Evolutionary conservation across 1,140 invertebrate genomes (phyloP).

Genomic region (Phortica variegata): DNA sequence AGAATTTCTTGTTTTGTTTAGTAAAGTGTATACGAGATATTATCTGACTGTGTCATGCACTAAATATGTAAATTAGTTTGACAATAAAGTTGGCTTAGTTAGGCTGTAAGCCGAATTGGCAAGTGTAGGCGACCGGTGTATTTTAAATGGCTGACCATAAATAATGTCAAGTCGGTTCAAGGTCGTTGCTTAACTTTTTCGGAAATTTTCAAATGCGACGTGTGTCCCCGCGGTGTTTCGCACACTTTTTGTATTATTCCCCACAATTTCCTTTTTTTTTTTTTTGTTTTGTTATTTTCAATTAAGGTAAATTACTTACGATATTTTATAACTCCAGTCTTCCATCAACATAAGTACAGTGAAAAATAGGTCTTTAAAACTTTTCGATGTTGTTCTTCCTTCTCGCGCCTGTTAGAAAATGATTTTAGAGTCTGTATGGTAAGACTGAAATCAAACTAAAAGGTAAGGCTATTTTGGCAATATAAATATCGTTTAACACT

Average conservation of each 20-base stretch:
- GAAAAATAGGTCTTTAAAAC: not conserved
- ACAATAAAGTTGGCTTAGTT: no score
- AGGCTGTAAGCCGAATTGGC: no score
- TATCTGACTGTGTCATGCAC: no score
- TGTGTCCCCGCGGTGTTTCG: not conserved
- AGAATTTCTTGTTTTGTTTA: no score
- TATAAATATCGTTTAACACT: no score
- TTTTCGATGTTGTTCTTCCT: slow-evolving; percentile 52
- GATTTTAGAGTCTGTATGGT: slow-evolving; percentile 30
- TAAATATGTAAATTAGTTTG: no score
- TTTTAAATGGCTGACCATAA: slow-evolving; percentile 40
- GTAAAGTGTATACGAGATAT: no score
- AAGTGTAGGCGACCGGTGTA: no score
- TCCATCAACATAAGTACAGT: slow-evolving; percentile 27
- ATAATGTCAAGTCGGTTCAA: not conserved
- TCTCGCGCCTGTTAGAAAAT: slow-evolving; percentile 40
- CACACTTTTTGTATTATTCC: not conserved
- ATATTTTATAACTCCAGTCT: slow-evolving; percentile 32
- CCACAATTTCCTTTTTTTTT: not conserved
- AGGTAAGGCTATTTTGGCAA: slow-evolving; percentile 34
- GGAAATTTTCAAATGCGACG: not conserved
- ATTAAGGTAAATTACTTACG: not conserved
- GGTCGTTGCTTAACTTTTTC: not conserved
- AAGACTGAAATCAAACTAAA: slow-evolving; percentile 22
- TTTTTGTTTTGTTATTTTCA: not conserved